Percentiles rank a stretch among this genome's conserved stretches.
Conservation (phyloP, 2,888 invertebrate genomes). For the Mayetiola destructor region DNA sequence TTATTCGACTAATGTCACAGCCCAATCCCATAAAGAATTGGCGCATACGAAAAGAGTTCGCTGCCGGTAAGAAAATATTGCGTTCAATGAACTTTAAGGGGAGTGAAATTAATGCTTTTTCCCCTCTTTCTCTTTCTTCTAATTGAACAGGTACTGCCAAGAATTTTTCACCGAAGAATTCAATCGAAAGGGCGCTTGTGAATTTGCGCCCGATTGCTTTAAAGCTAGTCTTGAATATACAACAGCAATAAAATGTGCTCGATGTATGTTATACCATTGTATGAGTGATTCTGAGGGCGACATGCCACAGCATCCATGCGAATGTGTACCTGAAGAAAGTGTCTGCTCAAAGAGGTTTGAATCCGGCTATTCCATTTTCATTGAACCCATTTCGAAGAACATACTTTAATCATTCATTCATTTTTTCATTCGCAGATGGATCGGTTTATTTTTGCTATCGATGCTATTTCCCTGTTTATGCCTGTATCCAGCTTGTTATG, state of each 20-base stretch:
- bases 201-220: conserved; percentile 74
- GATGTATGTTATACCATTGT: conserved; percentile 85
- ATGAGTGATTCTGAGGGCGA: conserved; percentile 84
- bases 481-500: conserved; percentile 78
- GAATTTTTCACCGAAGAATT: conserved; percentile 69
- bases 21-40: conserved; percentile 29
- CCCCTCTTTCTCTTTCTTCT: background rate
- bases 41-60: conserved; percentile 33
- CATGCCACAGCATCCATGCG: conserved; percentile 70
- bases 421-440: conserved; percentile 44
- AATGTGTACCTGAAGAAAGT: conserved; percentile 53
- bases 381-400: background rate
- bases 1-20: conserved; percentile 39
- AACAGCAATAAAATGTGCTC: conserved; percentile 75
- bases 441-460: conserved; percentile 70
- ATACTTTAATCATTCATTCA: background rate
- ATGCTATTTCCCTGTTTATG: conserved; percentile 86
- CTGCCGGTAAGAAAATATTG: conserved; percentile 22
- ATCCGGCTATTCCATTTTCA: background rate
- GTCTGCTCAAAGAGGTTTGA: conserved; percentile 54
- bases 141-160: conserved; percentile 52
- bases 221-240: conserved; percentile 65
- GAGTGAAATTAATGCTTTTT: background rate
- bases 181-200: conserved; percentile 73
- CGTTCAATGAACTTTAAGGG: background rate